Evolutionary conservation across 2,797 vertebrate genomes (phyloP), one percentile per base, ranked within the genome.

Genomic region (Spea hammondii): DNA sequence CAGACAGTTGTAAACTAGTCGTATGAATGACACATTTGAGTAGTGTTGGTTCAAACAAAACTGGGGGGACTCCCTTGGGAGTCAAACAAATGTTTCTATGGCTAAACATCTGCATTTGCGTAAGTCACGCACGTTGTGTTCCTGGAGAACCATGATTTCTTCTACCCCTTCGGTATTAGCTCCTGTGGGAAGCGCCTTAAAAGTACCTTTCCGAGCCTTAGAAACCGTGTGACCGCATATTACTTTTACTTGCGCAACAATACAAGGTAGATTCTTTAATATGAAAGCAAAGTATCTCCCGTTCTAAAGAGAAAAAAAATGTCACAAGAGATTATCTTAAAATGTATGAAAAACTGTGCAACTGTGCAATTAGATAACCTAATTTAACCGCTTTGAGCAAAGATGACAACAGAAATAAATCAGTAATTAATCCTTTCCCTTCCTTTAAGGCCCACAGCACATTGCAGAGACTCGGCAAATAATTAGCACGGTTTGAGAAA

Each of bases 361-460:
- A 65, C 64, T 47, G 45, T n/a, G 45, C 14, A 65, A 65, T 65
- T 65, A 65, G 45, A 65, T 46, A 65, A 65, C 32, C 64, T 65
- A 65, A 65, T 65, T 65, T 65, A 45, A 46, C 9, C 11, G 64
- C 64, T 65, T 65, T 47, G 45, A 65, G 64, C 64, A 9, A 65
- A 65, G 10, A 65, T 65, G 64, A 65, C 64, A 65, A 65, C 64
- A 65, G 47, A 65, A 46, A 65, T 65, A 65, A 65, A 65, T 65
- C 64, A 17, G 64, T 65, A 65, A 65, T 65, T 65, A 65, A 65
- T 65, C 64, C 64, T 10, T 47, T 65, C 11, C 44, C 9, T 62
- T 17, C 14, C 59, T 62, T 12, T 4, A 6, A 57, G 59, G 59
- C 59, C 59, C 9, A 17, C 59, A 62, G 9, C 59, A 6, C 5